Percentiles rank a stretch among this genome's conserved stretches.
These are phyloP conservation scores for Onychostruthus taczanowskii DNA, from an alignment of 2,113 vertebrate species.

Conservation along the genomic window DNA sequence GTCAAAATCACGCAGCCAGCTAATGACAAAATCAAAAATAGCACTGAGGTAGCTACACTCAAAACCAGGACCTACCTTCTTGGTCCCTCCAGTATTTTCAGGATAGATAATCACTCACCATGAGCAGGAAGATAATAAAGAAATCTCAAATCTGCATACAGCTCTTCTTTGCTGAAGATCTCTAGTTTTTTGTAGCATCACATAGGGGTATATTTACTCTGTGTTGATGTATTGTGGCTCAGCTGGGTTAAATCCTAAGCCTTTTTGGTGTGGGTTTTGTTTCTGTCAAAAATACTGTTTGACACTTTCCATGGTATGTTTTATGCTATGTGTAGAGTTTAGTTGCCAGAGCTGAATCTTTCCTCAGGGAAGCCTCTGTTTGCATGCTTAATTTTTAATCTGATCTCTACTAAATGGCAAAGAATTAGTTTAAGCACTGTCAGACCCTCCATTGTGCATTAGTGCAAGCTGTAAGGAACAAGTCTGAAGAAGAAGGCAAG, in stretches of 20 bases:
- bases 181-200: background rate
- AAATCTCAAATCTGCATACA: background rate
- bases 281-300: background rate
- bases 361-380: background rate
- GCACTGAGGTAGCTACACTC: background rate
- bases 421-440: background rate
- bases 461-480: background rate
- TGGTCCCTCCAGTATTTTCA: background rate
- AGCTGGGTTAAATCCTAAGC: background rate
- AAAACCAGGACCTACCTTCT: background rate
- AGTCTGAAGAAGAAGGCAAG: background rate
- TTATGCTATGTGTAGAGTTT: background rate
- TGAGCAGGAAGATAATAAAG: background rate
- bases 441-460: background rate
- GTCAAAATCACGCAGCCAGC: background rate
- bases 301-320: background rate
- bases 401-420: conserved; percentile 1
- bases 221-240: background rate
- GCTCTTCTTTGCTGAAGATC: background rate
- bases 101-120: background rate
- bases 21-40: background rate
- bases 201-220: background rate
- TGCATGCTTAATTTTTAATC: conserved; percentile 28
- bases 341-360: background rate
- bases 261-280: background rate